Conservation (phyloP, 1,140 invertebrate genomes). For the Druon quercuslanigerum region DNA sequence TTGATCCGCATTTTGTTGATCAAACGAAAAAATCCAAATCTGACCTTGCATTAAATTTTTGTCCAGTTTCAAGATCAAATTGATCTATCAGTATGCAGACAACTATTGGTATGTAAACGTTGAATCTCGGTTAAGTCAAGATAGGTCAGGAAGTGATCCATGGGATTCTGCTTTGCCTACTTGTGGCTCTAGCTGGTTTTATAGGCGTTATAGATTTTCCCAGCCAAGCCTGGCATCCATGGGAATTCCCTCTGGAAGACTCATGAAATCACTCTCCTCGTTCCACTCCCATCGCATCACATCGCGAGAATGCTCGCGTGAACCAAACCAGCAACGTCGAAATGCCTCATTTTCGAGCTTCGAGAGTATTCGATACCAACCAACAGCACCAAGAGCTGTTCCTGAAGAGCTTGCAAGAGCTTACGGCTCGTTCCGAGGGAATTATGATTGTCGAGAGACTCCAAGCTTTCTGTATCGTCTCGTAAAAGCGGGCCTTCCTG, state of each 20-base stretch:
- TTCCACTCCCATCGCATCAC: constrained; percentile 44
- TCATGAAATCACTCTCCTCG: constrained; percentile 56
- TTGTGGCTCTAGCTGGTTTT: too few species aligned
- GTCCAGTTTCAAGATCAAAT: too few species aligned
- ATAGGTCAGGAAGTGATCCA: too few species aligned
- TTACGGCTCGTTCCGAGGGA: constrained; percentile 17
- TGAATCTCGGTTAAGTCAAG: too few species aligned
- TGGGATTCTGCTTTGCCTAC: too few species aligned
- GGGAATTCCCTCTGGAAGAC: constrained; percentile 60
- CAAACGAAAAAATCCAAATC: too few species aligned
- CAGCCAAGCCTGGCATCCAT: constrained; percentile 59
- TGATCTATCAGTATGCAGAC: too few species aligned
- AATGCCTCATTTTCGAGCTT: constrained; percentile 45
- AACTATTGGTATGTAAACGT: too few species aligned
- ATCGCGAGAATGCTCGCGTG: constrained; percentile 51
- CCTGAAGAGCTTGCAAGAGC: constrained; percentile 22
- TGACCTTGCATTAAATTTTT: too few species aligned
- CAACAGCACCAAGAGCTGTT: neutral
- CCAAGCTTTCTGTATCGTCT: constrained; percentile 16
- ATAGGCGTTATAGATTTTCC: constrained; percentile 68
- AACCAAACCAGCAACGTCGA: constrained; percentile 50
- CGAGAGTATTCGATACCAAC: too few species aligned
- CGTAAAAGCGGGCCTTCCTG: constrained; percentile 15
- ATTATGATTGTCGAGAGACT: constrained; percentile 29
- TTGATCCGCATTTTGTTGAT: too few species aligned